phyloP scores from a whole-genome alignment of 2,888 invertebrate species.

The Calameuta pallipes region DNA sequence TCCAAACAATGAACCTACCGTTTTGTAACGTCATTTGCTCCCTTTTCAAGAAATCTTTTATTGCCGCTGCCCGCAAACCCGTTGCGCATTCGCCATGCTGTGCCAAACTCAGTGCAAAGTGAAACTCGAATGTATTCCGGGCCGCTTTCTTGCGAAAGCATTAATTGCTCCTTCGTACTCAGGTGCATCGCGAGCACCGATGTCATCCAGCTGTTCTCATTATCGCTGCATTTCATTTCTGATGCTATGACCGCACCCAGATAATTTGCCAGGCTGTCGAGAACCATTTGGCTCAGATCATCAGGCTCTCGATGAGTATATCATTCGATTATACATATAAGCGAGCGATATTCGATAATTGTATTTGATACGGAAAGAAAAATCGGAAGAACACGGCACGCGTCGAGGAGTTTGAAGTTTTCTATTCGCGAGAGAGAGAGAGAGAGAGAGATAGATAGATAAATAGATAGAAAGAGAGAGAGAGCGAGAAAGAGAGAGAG shows the following conservation, averaged over 20 bases:
- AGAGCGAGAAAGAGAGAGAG: too few species aligned
- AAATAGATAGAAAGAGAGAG: too few species aligned
- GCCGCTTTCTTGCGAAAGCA: not conserved
- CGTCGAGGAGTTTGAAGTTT: not conserved
- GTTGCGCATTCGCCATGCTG: not conserved
- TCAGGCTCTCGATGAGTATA: not conserved
- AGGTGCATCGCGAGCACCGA: not conserved
- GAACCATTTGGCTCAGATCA: not conserved
- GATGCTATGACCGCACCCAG: not conserved
- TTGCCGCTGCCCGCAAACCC: not conserved
- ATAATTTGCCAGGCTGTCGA: not conserved
- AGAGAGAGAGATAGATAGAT: too few species aligned
- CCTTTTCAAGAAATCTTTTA: conserved; percentile 2
- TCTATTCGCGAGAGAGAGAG: not conserved
- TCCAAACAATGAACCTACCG: conserved; percentile 31
- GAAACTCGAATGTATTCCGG: not conserved
- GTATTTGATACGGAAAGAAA: not conserved
- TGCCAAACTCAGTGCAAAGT: not conserved
- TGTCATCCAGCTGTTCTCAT: not conserved
- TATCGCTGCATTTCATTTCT: not conserved
- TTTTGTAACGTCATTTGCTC: conserved; percentile 26
- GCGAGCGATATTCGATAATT: not conserved
- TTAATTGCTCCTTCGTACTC: not conserved
- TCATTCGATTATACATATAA: too few species aligned
- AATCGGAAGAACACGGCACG: too few species aligned